phyloP scores from a whole-genome alignment of 1,140 invertebrate species.

The Proales similis region DNA sequence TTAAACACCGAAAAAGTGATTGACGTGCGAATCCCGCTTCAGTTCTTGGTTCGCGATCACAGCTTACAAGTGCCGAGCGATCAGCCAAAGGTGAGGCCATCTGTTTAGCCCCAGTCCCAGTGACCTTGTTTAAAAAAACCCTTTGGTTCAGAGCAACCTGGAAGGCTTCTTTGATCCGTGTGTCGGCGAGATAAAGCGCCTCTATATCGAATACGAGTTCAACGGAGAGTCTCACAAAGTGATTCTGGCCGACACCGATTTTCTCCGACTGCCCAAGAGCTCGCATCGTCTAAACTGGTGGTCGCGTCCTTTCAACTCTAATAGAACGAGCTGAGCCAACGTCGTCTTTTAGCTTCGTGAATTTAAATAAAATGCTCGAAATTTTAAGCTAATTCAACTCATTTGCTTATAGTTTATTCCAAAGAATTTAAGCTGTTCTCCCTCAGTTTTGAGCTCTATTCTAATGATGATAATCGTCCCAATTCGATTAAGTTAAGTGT shows the following conservation, averaged over 20 bases:
- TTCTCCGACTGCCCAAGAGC: slow-evolving; percentile 67
- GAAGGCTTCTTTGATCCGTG: slow-evolving; percentile 95
- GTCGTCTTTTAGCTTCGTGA: too few relatives aligned
- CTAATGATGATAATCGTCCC: too few relatives aligned
- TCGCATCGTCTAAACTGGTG: slow-evolving; percentile 40
- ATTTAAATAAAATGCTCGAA: too few relatives aligned
- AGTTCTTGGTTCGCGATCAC: slow-evolving; percentile 84
- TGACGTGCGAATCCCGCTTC: slow-evolving; percentile 83
- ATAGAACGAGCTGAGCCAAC: too few relatives aligned
- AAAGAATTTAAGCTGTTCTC: too few relatives aligned
- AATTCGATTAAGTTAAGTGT: too few relatives aligned
- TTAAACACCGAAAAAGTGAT: slow-evolving; percentile 60
- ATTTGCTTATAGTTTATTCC: too few relatives aligned
- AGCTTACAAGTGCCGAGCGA: slow-evolving; percentile 70
- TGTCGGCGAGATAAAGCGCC: slow-evolving; percentile 79
- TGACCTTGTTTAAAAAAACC: slow-evolving; percentile 25
- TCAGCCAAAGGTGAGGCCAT: slow-evolving; percentile 67
- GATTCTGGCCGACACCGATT: slow-evolving; percentile 69
- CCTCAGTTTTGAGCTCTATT: too few relatives aligned
- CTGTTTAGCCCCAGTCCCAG: neutral
- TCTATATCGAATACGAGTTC: slow-evolving; percentile 79
- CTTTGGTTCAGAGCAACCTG: slow-evolving; percentile 70
- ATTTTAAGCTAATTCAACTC: too few relatives aligned
- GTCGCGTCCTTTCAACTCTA: slow-evolving; percentile 32
- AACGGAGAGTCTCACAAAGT: slow-evolving; percentile 68